Evolutionary conservation across 2,797 vertebrate species (phyloP), one percentile per base, ranked within the genome.

Genomic region (Sarcophilus harrisii): DNA sequence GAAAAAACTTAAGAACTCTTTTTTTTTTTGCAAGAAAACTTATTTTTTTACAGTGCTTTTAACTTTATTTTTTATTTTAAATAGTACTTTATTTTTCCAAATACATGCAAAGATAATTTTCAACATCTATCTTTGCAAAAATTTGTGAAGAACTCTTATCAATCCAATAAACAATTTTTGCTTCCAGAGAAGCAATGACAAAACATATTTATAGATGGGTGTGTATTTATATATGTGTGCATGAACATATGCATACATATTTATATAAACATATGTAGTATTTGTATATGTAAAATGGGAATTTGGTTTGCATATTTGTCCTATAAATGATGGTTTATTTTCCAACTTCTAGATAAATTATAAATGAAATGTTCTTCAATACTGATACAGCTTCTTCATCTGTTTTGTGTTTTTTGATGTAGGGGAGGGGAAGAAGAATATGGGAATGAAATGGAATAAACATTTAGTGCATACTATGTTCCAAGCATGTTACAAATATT

Each of bases 341-440:
- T 62, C 99, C 99, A 98, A 99, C 99, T 98, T 99, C 99, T 96
- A 99, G 98, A 98, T 99, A 99, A 66, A 99, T 99, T 94, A 99
- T 99, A 95, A 99, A 99, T 2, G 99, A 99, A 0, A 99, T 99
- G 98, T 99, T 99, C 99, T 99, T 99, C 99, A 99, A 96, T 98
- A 99, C 99, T 21, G 99, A 99, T 98, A 99, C 99, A 2, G 99
- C 99, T 97, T 99, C 99, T 98, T 99, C 99, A 55, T 99, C 99
- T 73, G 99, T 99, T 93, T 87, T 27, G 24, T 45, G 27, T 87
- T 49, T 87, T 87, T 87, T 87, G 38, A 87, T 27, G 10, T 49
- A 49, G 38, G 38, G 38, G 38, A 81, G 73, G 73, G 9, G 21
- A 87, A 4, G 38, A 87, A 87, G 38, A 3, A 27, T 9, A 87